Conservation (phyloP, 2,113 vertebrate genomes). For the Zosterops borbonicus region DNA sequence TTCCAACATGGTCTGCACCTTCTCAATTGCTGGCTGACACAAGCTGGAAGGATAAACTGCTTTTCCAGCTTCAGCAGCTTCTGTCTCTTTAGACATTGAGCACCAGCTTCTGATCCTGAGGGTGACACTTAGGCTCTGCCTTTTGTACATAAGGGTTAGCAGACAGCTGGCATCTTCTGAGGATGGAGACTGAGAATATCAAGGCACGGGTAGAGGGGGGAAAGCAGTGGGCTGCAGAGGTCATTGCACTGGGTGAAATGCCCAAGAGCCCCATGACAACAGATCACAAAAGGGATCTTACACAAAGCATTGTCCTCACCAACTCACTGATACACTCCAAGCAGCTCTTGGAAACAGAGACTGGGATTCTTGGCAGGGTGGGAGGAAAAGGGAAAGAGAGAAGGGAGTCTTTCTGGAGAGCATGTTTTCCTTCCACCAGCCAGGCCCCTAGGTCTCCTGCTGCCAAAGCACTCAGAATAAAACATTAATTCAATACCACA, state of each 20-base stretch:
- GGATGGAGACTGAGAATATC: background rate
- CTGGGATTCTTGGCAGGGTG: background rate
- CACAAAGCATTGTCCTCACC: background rate
- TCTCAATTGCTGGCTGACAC: background rate
- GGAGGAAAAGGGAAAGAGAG: background rate
- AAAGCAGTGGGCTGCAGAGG: background rate
- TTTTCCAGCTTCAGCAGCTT: background rate
- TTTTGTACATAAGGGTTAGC: background rate
- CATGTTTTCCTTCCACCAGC: conserved; percentile 63
- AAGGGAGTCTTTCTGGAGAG: conserved; percentile 45
- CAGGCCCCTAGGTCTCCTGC: conserved; percentile 55
- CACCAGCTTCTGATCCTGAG: background rate
- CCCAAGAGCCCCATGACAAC: background rate
- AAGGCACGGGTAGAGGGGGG: background rate
- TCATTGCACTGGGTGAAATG: background rate
- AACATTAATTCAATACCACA: conserved; percentile 76
- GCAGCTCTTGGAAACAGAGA: background rate
- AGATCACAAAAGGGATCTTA: background rate
- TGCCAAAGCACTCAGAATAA: conserved; percentile 73
- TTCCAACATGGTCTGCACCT: background rate
- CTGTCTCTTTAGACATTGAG: background rate
- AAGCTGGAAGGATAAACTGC: background rate
- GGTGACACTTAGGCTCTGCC: background rate
- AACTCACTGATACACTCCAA: background rate
- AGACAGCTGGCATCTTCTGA: background rate